Evolutionary conservation across 2,797 vertebrate species (phyloP), one percentile per base, ranked within the genome.

Genomic region (Sternarchorhynchus goeldii): DNA sequence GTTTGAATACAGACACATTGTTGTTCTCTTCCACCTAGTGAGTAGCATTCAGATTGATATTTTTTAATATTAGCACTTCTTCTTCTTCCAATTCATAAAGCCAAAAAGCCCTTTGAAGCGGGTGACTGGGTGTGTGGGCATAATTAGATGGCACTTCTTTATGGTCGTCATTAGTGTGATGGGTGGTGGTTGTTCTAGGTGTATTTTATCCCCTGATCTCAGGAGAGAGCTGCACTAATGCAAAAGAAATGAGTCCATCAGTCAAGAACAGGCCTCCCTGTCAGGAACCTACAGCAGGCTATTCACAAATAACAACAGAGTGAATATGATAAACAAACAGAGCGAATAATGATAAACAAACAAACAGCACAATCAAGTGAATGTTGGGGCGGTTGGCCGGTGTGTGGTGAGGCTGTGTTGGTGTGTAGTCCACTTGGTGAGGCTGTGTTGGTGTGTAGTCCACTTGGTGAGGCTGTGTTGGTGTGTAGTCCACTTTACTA

Each of bases 161-260:
- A 81, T 84, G 65, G 78, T 67, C 18, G 29, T 84, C 77, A 83
- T 83, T 80, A 82, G 70, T 45, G 32, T 50, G 34, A 78, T 85
- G 71, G 57, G 69, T 79, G 80, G 25, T 18, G 71, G 73, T 68
- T 65, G 73, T 78, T 85, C 68, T 60, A 62, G 66, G 68, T 80
- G 83, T 83, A 80, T 82, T 85, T 76, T 81, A 69, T 76, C 74
- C 76, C 32, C 73, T 77, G 83, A 83, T 83, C 82, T 80, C 73
- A 32, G 64, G 32, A 81, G 80, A 85, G 80, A 29, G 39, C 77
- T 41, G 39, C 29, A 4, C 88, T 91, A 92, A 92, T 92, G 92
- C 91, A 88, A 86, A 92, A 88, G 88, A 92, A 90, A 94, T 94
- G 90, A 93, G 90, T 88, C 88, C 88, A 94, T 94, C 91, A 90